Evolutionary conservation across 2,113 vertebrate species (phyloP), one percentile per base, ranked within the genome.

Genomic region (Origma solitaria): DNA sequence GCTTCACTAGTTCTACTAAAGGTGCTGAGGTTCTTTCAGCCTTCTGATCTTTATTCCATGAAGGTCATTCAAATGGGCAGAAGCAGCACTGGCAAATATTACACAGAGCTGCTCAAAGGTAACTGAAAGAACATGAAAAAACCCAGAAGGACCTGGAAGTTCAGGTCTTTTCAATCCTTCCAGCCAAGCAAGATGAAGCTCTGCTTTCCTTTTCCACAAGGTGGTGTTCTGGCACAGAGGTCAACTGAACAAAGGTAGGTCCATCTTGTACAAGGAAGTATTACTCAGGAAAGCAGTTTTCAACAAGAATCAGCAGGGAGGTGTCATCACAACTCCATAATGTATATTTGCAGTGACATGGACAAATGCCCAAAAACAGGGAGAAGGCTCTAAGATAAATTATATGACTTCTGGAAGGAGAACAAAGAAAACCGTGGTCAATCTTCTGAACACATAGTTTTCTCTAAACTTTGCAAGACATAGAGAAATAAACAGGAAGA

Each of bases 181-280:
- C 38, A 72, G 56, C 6, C 19, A 75, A 76, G 54, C 8, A 57
- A 82, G 30, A 50, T 7, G 45, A 83, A 86, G 50, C 19, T 81
- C 82, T 88, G 82, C 68, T 92, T 86, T 86, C 42, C 80, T 78
- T 25, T 83, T 86, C 94, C 95, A 97, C 92, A 86, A 93, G 95
- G 94, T 95, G 92, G 92, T 95, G 94, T 83, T 81, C 92, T 47
- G 95, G 79, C 82, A 83, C 71, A 95, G 71, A 93, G 35, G 72
- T 94, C 86, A 90, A 88, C 30, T 44, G 33, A 83, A 56, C 35
- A 86, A 88, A 83, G 38, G 68, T 47, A 62, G 50, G 64, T 78
- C 54, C 64, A 66, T 37, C 33, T 66, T 53, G 38, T 15, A 35
- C 20, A 42, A 64, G 64, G 71, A 86, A 64, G 19, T 87, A 82